Conservation (phyloP, 2,113 vertebrate species). For the Hymenochirus boettgeri region DNA sequence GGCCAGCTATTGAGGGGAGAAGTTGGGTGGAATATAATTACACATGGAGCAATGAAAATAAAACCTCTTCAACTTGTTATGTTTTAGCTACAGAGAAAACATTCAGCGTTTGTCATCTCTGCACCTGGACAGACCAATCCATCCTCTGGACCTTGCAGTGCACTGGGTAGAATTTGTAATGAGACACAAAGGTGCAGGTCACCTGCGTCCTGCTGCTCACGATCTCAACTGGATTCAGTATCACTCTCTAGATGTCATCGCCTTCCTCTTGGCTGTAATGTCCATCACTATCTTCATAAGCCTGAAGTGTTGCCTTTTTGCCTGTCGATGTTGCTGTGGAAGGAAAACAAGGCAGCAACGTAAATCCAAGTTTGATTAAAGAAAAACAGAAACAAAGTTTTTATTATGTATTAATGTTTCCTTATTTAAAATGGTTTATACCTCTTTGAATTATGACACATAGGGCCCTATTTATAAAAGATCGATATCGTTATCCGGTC, state of each 20-base stretch:
- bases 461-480: too few species aligned
- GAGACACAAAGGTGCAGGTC: slow-evolving; percentile 80
- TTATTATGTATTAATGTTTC: too few species aligned
- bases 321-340: slow-evolving; percentile 54
- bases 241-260: slow-evolving; percentile 76
- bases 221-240: slow-evolving; percentile 88
- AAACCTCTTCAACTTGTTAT: neutral
- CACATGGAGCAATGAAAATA: too few species aligned
- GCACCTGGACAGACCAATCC: slow-evolving; percentile 76
- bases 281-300: slow-evolving; percentile 53
- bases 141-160: slow-evolving; percentile 79
- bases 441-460: too few species aligned
- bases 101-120: slow-evolving; percentile 73
- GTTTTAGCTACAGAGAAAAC: slow-evolving; percentile 77
- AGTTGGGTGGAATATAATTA: too few species aligned
- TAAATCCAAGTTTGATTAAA: slow-evolving; percentile 53
- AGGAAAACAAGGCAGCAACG: slow-evolving; percentile 57
- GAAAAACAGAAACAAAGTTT: too few species aligned
- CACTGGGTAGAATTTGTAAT: slow-evolving; percentile 90
- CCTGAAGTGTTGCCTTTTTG: slow-evolving; percentile 64
- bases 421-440: too few species aligned
- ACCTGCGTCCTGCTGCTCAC: slow-evolving; percentile 72
- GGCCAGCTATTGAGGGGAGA: too few species aligned
- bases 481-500: too few species aligned
- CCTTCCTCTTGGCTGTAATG: slow-evolving; percentile 55